phyloP scores from a whole-genome alignment of 2,888 invertebrate genomes.

The Tinea pellionella region DNA sequence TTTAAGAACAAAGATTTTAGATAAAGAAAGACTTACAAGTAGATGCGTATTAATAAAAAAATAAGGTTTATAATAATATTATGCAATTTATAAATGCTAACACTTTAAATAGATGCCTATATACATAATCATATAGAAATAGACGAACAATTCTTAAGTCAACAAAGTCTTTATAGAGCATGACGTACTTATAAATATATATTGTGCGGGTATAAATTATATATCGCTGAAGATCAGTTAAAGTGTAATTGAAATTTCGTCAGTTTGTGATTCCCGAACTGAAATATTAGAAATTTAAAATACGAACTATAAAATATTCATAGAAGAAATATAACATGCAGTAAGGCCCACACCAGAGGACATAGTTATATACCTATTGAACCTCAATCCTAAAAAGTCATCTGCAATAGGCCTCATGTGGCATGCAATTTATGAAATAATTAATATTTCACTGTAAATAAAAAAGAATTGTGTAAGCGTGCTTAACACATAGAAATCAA shows the following conservation, averaged over 20 bases:
- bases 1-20: background rate
- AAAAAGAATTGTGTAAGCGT: background rate
- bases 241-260: background rate
- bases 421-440: background rate
- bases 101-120: too few relatives aligned
- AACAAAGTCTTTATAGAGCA: too few relatives aligned
- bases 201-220: background rate
- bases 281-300: background rate
- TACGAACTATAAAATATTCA: background rate
- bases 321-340: background rate
- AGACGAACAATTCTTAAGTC: too few relatives aligned
- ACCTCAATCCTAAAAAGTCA: background rate
- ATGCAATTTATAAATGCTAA: background rate
- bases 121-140: too few relatives aligned
- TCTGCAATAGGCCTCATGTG: background rate
- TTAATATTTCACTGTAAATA: background rate
- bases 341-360: background rate
- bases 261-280: background rate
- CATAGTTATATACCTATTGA: background rate
- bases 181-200: background rate
- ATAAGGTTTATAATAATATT: background rate
- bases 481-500: conserved; percentile 14
- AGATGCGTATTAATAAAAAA: background rate
- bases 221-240: background rate
- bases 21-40: background rate